Evolutionary conservation across 2,113 vertebrate species (phyloP), one percentile per base, ranked within the genome.

Genomic region (Balaeniceps rex): DNA sequence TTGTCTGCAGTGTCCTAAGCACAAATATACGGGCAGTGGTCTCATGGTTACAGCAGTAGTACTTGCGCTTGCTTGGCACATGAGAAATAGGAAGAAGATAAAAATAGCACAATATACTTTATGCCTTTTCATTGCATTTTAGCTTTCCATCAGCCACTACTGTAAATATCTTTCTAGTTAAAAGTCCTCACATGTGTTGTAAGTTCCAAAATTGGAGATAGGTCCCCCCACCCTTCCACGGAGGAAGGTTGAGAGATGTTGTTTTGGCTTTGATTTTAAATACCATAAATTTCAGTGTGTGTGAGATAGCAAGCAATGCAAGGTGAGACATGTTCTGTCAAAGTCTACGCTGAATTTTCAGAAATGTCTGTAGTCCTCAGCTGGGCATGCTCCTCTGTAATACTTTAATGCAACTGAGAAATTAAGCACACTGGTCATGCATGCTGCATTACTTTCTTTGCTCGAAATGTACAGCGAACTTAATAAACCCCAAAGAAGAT

Each of bases 201-300:
- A 38, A 60, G 6, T 66, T 83, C 26, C 28, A 29, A 44, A 85
- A 61, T 11, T 80, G 40, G 25, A n/a, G 34, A 14, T 28, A 0
- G 0, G 18, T 51, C 1, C 8, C 29, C 9, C 2, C 6, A 23
- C 6, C 17, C 23, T 71, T 84, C 15, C n/a, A 16, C 0, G 1
- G 51, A 71, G 26, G 19, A 51, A 70, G 18, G 12, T 0, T 79
- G 60, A 65, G 51, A 82, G 47, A 71, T 49, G 47, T 42, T 93
- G 34, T 11, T 84, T 81, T 60, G 47, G 25, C 52, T 86, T 87
- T 61, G 19, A 52, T 90, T 95, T 94, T 49, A 44, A 80, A 23
- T 40, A 78, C 42, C 4, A 11, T 83, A 63, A 12, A 33, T 76
- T 91, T 85, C 49, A 22, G 19, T 5, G 0, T 3, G 2, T 46